Evolutionary conservation across 1,140 invertebrate species (phyloP).

Genomic region (Leptopilina boulardi): DNA sequence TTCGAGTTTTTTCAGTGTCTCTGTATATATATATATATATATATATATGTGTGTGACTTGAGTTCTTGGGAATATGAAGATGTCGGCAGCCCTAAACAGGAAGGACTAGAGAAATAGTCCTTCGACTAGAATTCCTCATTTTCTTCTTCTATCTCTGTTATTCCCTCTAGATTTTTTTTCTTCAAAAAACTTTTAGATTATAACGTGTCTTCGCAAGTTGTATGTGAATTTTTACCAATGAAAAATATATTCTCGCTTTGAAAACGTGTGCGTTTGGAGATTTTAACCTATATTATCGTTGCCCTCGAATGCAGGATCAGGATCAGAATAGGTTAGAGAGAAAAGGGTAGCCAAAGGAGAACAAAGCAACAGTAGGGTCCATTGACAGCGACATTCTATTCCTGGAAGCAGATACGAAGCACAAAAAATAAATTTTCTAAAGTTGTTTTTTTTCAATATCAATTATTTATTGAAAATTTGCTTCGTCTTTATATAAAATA

Average conservation of each 20-base stretch:
- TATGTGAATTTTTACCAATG: background rate
- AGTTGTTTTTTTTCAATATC: no score
- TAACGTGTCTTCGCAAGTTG: background rate
- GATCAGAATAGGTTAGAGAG: background rate
- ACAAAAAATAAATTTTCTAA: no score
- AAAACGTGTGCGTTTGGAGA: background rate
- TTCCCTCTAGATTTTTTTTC: background rate
- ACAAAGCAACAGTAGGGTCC: conserved; percentile 13
- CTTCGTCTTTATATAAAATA: no score
- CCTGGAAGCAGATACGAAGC: background rate
- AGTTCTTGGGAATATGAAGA: background rate
- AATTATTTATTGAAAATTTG: no score
- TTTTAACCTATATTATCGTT: background rate
- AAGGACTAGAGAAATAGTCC: conserved; percentile 18
- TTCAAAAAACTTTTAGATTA: no score
- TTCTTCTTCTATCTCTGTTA: background rate
- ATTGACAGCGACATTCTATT: background rate
- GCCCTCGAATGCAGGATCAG: background rate
- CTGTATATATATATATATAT: no score
- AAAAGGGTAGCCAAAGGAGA: conserved; percentile 3
- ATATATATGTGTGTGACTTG: background rate
- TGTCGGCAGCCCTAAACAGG: conserved; percentile 3
- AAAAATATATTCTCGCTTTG: conserved; percentile 6
- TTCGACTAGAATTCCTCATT: conserved; percentile 31
- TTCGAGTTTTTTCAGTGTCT: background rate